These are phyloP conservation scores for Pomatostomus ruficeps DNA, from an alignment of 2,113 vertebrate species.

Conservation along the genomic window DNA sequence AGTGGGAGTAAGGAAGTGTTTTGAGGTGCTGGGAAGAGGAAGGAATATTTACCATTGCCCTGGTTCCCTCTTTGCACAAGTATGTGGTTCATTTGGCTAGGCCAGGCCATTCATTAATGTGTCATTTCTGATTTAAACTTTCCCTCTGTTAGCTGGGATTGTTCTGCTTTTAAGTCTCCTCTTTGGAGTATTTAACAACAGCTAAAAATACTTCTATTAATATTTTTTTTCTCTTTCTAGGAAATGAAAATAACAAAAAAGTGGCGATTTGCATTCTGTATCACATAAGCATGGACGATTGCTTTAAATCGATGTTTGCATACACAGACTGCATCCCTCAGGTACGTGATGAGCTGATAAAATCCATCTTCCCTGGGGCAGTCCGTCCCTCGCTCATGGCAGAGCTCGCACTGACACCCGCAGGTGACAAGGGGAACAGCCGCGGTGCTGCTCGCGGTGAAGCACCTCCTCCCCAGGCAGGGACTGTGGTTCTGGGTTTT, in stretches of 20 bases:
- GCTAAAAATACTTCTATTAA: neutral
- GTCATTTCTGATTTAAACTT: neutral
- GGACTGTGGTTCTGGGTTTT: neutral
- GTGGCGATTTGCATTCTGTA: constrained; percentile 91
- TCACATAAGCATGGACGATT: constrained; percentile 92
- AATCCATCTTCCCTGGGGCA: neutral
- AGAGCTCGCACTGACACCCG: constrained; percentile 43
- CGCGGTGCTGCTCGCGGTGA: neutral
- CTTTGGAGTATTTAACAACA: neutral
- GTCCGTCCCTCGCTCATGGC: neutral
- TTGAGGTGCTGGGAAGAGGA: neutral
- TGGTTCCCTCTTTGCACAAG: neutral
- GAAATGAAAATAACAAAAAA: constrained; percentile 90
- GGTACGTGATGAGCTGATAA: constrained; percentile 60
- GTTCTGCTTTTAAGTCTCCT: neutral
- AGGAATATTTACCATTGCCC: neutral
- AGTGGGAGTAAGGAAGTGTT: neutral
- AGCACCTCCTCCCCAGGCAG: neutral
- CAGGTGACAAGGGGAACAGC: neutral
- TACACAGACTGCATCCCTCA: constrained; percentile 92
- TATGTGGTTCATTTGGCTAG: neutral
- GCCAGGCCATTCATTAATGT: neutral
- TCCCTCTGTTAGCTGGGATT: neutral
- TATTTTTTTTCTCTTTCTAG: constrained; percentile 59
- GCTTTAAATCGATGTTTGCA: constrained; percentile 91